These are phyloP conservation scores for Caenorhabditis parvicauda DNA, from an alignment of 2,888 invertebrate species.

Conservation along the genomic window DNA sequence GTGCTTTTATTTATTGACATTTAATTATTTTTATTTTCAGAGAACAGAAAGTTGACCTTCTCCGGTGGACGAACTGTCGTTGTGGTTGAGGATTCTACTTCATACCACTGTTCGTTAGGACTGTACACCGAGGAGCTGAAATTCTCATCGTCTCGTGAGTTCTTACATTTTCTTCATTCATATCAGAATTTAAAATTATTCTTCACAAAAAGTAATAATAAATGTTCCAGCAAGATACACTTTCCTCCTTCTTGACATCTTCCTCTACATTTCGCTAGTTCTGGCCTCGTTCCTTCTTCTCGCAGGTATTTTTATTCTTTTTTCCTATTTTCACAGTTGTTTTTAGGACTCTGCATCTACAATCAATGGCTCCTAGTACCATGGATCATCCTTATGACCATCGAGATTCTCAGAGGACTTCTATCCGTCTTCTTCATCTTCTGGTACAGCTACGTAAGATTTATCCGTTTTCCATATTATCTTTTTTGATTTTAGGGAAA, in stretches of 20 bases:
- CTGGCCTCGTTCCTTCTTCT: conserved; percentile 55
- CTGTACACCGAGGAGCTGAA: conserved; percentile 62
- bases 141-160: conserved; percentile 41
- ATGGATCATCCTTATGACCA: conserved; percentile 57
- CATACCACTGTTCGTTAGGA: conserved; percentile 61
- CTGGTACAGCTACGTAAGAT: conserved; percentile 52
- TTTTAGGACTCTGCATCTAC: conserved; percentile 40
- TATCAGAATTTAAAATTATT: neutral
- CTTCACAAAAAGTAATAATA: neutral
- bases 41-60: conserved; percentile 55
- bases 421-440: conserved; percentile 61
- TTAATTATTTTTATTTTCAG: conserved; percentile 26
- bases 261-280: conserved; percentile 52
- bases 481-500: conserved; percentile 43
- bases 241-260: conserved; percentile 47
- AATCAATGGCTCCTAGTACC: conserved; percentile 56
- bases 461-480: neutral
- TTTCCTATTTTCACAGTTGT: conserved; percentile 4
- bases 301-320: conserved; percentile 29
- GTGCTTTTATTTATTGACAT: conserved; percentile 19
- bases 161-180: neutral
- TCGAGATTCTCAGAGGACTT: conserved; percentile 60
- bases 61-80: conserved; percentile 48
- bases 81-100: conserved; percentile 58
- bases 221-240: conserved; percentile 49